Conservation (phyloP, 2,888 invertebrate species). For the Diabrotica balteata region DNA sequence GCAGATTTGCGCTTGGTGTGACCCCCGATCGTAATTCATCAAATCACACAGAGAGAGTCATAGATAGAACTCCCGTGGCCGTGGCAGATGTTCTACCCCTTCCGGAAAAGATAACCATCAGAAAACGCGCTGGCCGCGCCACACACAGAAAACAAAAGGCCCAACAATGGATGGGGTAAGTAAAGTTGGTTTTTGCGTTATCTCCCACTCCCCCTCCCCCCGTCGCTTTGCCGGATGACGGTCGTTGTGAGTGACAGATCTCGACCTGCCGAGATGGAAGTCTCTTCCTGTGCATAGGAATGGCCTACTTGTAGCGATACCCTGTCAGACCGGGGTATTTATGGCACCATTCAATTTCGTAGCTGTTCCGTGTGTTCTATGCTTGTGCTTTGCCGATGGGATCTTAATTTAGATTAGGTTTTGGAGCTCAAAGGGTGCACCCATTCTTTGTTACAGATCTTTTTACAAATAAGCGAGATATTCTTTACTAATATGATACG, state of each 20-base stretch:
- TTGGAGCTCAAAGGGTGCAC: slow-evolving; percentile 7
- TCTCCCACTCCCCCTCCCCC: slow-evolving; percentile 21
- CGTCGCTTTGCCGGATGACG: slow-evolving; percentile 43
- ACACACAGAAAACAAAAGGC: slow-evolving; percentile 31
- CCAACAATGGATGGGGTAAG: slow-evolving; percentile 27
- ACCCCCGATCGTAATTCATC: slow-evolving; percentile 20
- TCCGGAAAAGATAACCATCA: slow-evolving; percentile 26
- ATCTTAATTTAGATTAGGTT: slow-evolving; percentile 20
- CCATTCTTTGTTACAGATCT: slow-evolving; percentile 4
- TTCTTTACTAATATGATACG: no score
- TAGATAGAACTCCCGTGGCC: slow-evolving; percentile 2
- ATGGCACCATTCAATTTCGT: slow-evolving; percentile 49
- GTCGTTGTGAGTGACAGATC: slow-evolving; percentile 62
- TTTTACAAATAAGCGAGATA: neutral
- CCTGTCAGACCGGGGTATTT: slow-evolving; percentile 56
- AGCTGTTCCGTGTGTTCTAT: slow-evolving; percentile 33
- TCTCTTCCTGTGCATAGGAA: slow-evolving; percentile 59
- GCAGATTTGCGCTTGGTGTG: neutral
- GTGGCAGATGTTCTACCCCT: slow-evolving; percentile 20
- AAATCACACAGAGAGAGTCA: slow-evolving; percentile 10
- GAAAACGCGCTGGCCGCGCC: slow-evolving; percentile 11
- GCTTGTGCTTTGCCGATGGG: slow-evolving; percentile 29
- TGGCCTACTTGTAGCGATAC: slow-evolving; percentile 58
- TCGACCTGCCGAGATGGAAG: slow-evolving; percentile 61
- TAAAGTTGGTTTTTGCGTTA: slow-evolving; percentile 38